phyloP scores from a whole-genome alignment of 2,113 vertebrate species.

The Hyperoodon ampullatus region DNA sequence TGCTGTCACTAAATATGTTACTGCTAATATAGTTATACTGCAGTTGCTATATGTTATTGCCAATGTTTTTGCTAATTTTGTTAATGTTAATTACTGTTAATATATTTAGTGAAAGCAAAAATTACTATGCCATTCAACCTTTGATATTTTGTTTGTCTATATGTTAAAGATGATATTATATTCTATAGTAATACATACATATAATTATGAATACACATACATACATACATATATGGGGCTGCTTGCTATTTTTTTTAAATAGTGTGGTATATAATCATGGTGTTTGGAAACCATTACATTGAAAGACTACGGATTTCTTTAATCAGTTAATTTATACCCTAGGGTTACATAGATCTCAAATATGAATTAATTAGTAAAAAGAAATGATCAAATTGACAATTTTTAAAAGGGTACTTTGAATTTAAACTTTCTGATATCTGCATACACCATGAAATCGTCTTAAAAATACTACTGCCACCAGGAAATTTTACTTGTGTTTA shows the following conservation, averaged over 20 bases:
- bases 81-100: neutral
- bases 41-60: neutral
- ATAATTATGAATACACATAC: neutral
- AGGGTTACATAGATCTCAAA: neutral
- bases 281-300: neutral
- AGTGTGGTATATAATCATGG: neutral
- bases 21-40: neutral
- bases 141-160: neutral
- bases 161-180: neutral
- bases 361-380: neutral
- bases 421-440: neutral
- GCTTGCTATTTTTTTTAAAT: neutral
- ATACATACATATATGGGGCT: neutral
- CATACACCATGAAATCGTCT: neutral
- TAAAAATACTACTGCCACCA: neutral
- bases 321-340: neutral
- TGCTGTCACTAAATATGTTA: neutral
- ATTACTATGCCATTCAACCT: neutral
- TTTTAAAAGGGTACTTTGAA: neutral
- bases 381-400: neutral
- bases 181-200: neutral
- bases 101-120: neutral
- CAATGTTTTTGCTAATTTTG: neutral
- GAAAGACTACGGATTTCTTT: neutral
- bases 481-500: neutral